A percentile compares a stretch with the other conserved stretches of the same genome.
phyloP scores from a whole-genome alignment of 1,140 invertebrate species.

The Lucilia cuprina region DNA sequence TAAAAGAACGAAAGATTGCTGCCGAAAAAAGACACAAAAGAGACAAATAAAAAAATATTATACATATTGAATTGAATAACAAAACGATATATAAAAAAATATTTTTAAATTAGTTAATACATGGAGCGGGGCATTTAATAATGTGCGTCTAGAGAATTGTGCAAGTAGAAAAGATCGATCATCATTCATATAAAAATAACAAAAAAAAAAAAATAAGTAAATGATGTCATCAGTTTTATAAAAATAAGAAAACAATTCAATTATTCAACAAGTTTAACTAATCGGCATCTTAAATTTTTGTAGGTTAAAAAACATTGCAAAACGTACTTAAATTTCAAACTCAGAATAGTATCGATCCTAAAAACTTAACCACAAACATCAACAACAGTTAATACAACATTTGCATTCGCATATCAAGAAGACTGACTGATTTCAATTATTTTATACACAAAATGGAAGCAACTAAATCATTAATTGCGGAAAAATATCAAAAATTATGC shows the following conservation, averaged over 20 bases:
- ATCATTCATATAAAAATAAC: not conserved
- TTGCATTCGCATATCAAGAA: not conserved
- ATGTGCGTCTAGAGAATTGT: not conserved
- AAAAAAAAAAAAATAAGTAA: not conserved
- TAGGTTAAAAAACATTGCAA: conserved; percentile 25
- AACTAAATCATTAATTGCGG: conserved; percentile 43
- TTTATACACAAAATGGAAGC: conserved; percentile 42
- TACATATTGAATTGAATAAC: conserved; percentile 17
- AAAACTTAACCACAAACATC: not conserved
- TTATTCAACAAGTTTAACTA: conserved; percentile 16
- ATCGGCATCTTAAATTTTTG: conserved; percentile 25
- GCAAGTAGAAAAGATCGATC: not conserved
- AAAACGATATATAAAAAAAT: not conserved
- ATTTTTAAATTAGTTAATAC: not conserved
- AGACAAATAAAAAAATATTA: not conserved
- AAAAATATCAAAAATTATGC: conserved; percentile 57
- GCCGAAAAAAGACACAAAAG: not conserved
- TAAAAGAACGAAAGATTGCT: too few relatives aligned
- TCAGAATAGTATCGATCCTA: not conserved
- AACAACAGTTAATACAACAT: not conserved
- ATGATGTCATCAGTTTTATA: conserved; percentile 9
- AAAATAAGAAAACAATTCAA: not conserved
- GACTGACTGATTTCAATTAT: conserved; percentile 17
- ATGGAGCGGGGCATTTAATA: not conserved
- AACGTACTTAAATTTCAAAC: conserved; percentile 3